Percentiles rank a stretch among this genome's conserved stretches.
Evolutionary conservation across 2,113 vertebrate genomes (phyloP).

Genomic region (Tyrannus savana): DNA sequence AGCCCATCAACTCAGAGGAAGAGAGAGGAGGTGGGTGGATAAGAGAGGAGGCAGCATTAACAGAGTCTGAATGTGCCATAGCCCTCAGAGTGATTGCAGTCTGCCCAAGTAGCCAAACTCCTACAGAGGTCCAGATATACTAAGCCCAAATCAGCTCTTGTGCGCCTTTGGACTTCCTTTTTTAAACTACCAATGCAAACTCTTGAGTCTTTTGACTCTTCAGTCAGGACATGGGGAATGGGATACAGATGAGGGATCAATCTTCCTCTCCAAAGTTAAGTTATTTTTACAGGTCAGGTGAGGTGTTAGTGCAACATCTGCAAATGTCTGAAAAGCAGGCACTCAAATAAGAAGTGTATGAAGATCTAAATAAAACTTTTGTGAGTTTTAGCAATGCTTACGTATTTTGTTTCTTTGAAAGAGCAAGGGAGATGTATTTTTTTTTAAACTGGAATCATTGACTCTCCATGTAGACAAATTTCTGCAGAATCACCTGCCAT

Average conservation of each 20-base stretch:
- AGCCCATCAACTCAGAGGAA: not conserved
- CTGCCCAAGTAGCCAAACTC: not conserved
- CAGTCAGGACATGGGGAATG: not conserved
- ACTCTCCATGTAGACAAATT: not conserved
- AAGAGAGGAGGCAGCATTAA: not conserved
- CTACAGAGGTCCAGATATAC: not conserved
- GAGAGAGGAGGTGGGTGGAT: not conserved
- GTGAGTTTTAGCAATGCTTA: not conserved
- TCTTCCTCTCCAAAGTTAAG: not conserved
- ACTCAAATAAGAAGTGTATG: not conserved
- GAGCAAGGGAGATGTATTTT: not conserved
- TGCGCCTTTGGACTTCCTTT: not conserved
- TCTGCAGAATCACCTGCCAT: not conserved
- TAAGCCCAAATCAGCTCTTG: not conserved
- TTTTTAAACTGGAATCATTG: not conserved
- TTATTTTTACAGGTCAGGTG: not conserved
- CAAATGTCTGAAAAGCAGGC: not conserved
- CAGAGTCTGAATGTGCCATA: accelerated
- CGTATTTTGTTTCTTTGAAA: not conserved
- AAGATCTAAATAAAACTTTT: not conserved
- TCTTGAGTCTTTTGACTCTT: not conserved
- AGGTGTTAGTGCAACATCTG: not conserved
- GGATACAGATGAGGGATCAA: not conserved
- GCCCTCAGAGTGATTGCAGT: not conserved
- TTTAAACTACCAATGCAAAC: not conserved